Base-by-base conservation (phyloP, 1,140 invertebrate genomes). In the Carcinoscorpius rotundicauda region DNA sequence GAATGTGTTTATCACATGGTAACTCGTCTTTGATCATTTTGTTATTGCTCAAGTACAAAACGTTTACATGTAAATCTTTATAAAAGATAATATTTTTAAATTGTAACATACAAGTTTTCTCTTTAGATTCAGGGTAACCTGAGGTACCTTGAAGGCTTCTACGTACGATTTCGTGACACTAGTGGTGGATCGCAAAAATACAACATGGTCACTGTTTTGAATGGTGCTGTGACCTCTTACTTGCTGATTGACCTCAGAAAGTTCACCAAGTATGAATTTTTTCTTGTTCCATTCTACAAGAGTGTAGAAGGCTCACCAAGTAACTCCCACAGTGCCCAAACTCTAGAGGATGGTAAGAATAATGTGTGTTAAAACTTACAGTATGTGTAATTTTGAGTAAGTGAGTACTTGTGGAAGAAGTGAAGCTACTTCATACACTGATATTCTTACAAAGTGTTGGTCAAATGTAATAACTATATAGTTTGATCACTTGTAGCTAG, bases 111-210 rank as follows among this genome's bases (percentile, higher is more conserved):
- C n/a, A 57, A n/a, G 2, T 59, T 49, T 53, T 4, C 29, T 52
- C 66, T 69, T 3, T 65, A 78, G 76, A 71, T 78, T 11, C 62
- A 72, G 56, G 71, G 76, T 63, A 71, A 75, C 52, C 70, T 75
- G 52, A 71, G 77, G 6, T 73, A 76, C 61, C 77, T 95, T 1
- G 89, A 97, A 80, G 94, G 94, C 6, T 86, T 95, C 29, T 94
- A 96, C 74, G 88, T 98, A 60, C 85, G 93, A 66, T 98, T 93
- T 76, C 85, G 91, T 65, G 86, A 91, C 72, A 79, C 88, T 60
- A 70, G 68, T 49, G 70, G 70, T 11, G 73, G 77, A 3, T 67
- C 68, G 8, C 77, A 78, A 53, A 82, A 81, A 52, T 90, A 88
- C 72, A 85, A 84, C 74, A 87, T 75, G 68, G 74, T 81, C 6